Evolutionary conservation across 1,140 invertebrate species (phyloP), one percentile per base, ranked within the genome.

Genomic region (Epicauta chinensis): DNA sequence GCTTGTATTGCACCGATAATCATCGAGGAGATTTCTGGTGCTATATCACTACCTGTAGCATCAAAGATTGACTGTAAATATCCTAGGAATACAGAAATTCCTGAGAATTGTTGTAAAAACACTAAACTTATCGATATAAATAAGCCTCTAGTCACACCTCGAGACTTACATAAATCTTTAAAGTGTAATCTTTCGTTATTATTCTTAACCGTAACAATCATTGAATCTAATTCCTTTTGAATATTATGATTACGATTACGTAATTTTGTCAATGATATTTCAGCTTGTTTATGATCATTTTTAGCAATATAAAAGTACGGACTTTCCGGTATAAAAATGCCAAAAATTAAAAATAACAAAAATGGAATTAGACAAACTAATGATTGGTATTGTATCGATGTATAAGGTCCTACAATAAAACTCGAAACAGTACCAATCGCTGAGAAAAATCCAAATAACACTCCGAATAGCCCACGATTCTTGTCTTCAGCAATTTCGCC

Each of bases 21-120:
- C 41, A 92, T 90, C 1, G 89, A 81, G 1, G 16, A 81, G 61
- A 12, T 73, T 68, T 2, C 80, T 64, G 37, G 78, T 65, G 1
- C 87, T 40, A 6, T 60, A 65, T 51, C 0, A 75, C 66, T 78
- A 0, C 80, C 78, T 9, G 85, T 76, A 2, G 74, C 74, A 1
- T 70, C 59, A 60, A 87, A 91, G 62, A 88, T 91, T 0, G 72
- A 74, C 34, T 83, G 78, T 53, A 86, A 80, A 67, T 88, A 91
- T 67, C 89, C 89, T 15, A 89, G 75, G 1, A 93, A 82, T 2
- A 84, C 84, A 66, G 88, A 90, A 60, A 87, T 87, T 15, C 89
- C 89, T 2, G 81, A 84, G 9, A 90, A 71, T 67, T 88, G 85
- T 61, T 87, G 85, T 66, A 86, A 82, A 35, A 77, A 66, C 37